Evolutionary conservation across 2,888 invertebrate genomes (phyloP), one percentile per base, ranked within the genome.

Genomic region (Cephonodes hylas): DNA sequence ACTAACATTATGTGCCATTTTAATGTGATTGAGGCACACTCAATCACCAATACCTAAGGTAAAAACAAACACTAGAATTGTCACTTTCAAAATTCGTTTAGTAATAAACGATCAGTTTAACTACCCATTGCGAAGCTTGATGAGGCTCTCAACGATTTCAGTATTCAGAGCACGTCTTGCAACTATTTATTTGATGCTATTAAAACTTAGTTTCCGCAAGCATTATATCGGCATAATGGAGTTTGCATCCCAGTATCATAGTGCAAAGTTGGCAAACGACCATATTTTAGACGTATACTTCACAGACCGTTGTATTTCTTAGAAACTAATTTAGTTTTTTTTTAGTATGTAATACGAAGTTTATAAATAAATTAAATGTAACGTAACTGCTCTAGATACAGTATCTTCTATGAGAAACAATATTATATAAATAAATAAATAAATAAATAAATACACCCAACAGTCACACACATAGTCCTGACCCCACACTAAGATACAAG

Each of bases 91-190:
- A 27, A 53, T 53, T 18, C 8, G 10, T 48, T n/a, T 23, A 25
- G 34, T 34, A 15, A 60, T 48, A 25, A 46, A 38, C 23, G 46
- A 48, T 38, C 38, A 59, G 31, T 34, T 31, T 59, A 45, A 27
- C 34, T 6, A 38, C 10, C 31, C 31, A 59, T 23, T 59, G 38
- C 42, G 62, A 58, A 27, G 38, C n/a, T 25, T 25, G 53, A 53
- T 42, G 48, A 53, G 42, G 8, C 60, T 60, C 42, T 53, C 60
- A 25, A 53, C 42, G 48, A 42, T 57, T 61, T 44, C 42, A 27
- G 34, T 61, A 64, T 68, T 63, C 45, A 67, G 69, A 71, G 63
- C 65, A 65, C 42, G 56, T 63, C 64, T 66, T 67, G 67, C 15
- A 65, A 64, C 60, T 59, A 25, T 64, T 64, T 23, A 62, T 64